Base-by-base conservation (phyloP, 2,113 vertebrate species). In the Ancistrus triradiatus region DNA sequence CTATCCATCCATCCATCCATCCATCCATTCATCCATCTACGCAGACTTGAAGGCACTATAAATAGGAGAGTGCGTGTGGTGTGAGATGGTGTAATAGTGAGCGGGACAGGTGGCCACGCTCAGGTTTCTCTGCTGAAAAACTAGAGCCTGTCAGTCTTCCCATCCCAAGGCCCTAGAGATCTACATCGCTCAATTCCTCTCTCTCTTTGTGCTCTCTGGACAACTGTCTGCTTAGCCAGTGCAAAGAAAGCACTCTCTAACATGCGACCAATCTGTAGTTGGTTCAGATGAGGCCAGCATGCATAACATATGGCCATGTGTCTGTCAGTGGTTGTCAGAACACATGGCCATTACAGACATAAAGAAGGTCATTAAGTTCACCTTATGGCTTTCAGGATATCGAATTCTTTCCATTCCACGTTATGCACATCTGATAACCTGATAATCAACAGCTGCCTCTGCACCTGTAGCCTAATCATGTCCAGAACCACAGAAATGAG, bases 101-200 rank as follows among this genome's bases (percentile, higher is more conserved):
- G 73, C 74, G 62, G 70, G 85, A 92, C 91, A 95, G 92, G 90
- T 94, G 90, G 68, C 59, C 74, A 69, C 77, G 84, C 86, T 96
- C 90, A 78, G 68, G 76, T 94, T 90, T 85, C 90, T 57, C 57
- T 77, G 78, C 79, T 85, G 83, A 91, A 91, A 91, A 90, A 91
- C 88, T 77, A 78, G 79, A 74, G 70, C 35, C 81, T 84, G 78
- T 79, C 82, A 84, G 77, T 84, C 82, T 81, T 65, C 44, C 43
- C 55, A 22, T 53, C 63, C 69, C 78, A 80, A 80, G 79, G 76
- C 78, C 78, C 75, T 31, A 19, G 50, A 56, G 49, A 66, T 47
- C 64, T 51, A 60, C 28, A 55, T 61, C 70, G 59, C 74, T 52
- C 64, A 47, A n/a, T 55, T 33, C 25, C 50, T 62, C 31, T 11